Percentiles rank a stretch among this genome's conserved stretches.
phyloP scores from a whole-genome alignment of 92 coral and sea anemone genomes.

The Porites evermanni region DNA sequence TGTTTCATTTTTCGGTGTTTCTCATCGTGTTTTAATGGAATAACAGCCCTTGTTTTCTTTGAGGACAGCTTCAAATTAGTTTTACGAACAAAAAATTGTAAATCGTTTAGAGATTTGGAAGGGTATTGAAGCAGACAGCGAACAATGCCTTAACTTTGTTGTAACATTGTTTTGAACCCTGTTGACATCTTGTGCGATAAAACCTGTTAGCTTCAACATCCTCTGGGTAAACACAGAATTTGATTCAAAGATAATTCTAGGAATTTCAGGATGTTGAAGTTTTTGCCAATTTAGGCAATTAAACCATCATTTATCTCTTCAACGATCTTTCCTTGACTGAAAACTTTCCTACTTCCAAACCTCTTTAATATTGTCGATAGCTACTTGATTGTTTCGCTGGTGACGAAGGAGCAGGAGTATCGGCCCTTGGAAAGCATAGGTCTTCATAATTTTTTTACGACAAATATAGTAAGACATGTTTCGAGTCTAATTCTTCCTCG shows the following conservation, averaged over 20 bases:
- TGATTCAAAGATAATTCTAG: neutral
- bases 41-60: neutral
- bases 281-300: neutral
- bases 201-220: neutral
- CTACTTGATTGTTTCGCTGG: too few species aligned
- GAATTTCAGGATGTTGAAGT: neutral
- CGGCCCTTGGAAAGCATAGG: too few species aligned
- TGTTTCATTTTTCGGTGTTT: neutral
- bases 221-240: constrained; percentile 6
- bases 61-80: neutral
- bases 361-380: too few species aligned
- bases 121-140: neutral
- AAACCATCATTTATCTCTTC: neutral
- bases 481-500: too few species aligned
- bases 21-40: neutral
- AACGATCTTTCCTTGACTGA: neutral
- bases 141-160: too few species aligned
- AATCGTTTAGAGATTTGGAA: neutral
- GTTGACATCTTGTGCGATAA: neutral
- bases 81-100: neutral
- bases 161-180: neutral
- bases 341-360: too few species aligned
- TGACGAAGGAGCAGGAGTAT: too few species aligned
- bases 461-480: too few species aligned
- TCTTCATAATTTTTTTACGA: too few species aligned